Conservation (phyloP, 2,113 vertebrate genomes). For the Stomatorhinus ivindoensis region DNA sequence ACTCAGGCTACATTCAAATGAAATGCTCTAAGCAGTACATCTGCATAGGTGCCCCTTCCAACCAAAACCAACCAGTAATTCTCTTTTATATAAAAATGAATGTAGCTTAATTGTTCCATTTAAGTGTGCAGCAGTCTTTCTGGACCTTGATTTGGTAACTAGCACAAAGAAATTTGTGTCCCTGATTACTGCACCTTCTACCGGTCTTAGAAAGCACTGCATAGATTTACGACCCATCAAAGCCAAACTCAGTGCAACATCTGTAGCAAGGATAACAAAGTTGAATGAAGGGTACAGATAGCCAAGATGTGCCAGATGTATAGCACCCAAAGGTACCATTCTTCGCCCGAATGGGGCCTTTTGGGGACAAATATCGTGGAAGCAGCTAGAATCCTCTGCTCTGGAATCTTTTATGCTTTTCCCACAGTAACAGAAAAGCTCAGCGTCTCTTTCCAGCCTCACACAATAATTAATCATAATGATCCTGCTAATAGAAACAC, state of each 20-base stretch:
- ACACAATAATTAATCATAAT: neutral
- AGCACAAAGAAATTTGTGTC: neutral
- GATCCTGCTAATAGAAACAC: neutral
- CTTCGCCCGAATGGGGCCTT: neutral
- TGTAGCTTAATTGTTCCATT: neutral
- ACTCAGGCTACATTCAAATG: neutral
- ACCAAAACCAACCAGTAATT: neutral
- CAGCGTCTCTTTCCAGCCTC: neutral
- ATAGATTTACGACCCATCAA: neutral
- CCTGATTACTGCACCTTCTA: neutral
- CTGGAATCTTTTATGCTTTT: neutral
- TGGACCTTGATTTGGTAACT: neutral
- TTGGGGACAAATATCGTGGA: neutral
- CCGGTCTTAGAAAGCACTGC: neutral
- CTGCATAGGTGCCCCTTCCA: neutral
- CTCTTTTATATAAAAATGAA: neutral
- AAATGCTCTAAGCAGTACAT: neutral
- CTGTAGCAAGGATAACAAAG: neutral
- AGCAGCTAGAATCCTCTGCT: neutral
- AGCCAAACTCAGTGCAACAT: neutral
- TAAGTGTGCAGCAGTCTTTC: neutral
- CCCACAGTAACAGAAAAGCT: neutral
- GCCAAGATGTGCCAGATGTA: neutral
- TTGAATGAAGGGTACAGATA: neutral
- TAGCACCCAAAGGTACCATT: neutral